Evolutionary conservation across 2,888 invertebrate genomes (phyloP).

Genomic region (Psococerastis gibbosa): DNA sequence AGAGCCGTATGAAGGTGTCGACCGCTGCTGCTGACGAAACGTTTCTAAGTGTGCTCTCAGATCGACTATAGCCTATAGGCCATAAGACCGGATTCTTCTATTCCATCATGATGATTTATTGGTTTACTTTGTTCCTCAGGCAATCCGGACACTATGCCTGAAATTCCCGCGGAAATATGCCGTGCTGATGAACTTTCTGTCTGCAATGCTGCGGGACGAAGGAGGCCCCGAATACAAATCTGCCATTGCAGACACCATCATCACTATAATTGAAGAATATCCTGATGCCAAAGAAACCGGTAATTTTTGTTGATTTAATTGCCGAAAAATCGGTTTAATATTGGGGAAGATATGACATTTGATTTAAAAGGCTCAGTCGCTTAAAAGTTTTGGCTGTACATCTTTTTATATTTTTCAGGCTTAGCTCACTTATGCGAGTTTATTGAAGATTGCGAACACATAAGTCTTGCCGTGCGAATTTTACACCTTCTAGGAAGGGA

Average conservation of each 20-base stretch:
- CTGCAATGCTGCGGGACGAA: slow-evolving; percentile 92
- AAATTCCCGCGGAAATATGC: slow-evolving; percentile 96
- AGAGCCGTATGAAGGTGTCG: too few relatives aligned
- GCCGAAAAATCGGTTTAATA: too few relatives aligned
- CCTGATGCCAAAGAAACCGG: slow-evolving; percentile 94
- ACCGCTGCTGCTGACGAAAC: too few relatives aligned
- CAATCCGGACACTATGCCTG: slow-evolving; percentile 55
- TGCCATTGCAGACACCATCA: slow-evolving; percentile 95
- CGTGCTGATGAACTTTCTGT: slow-evolving; percentile 88
- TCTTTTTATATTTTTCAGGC: slow-evolving; percentile 24
- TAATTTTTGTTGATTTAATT: too few relatives aligned
- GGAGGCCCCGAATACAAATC: slow-evolving; percentile 95
- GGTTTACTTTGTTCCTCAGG: slow-evolving; percentile 18
- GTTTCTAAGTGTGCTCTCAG: too few relatives aligned
- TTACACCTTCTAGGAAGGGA: slow-evolving; percentile 91
- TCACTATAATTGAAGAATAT: slow-evolving; percentile 93
- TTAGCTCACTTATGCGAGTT: slow-evolving; percentile 96
- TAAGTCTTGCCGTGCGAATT: slow-evolving; percentile 87
- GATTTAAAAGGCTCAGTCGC: too few relatives aligned
- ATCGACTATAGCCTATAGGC: too few relatives aligned
- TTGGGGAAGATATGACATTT: too few relatives aligned
- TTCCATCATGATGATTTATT: too few relatives aligned
- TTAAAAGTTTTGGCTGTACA: too few relatives aligned
- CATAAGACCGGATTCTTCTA: too few relatives aligned
- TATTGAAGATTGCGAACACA: slow-evolving; percentile 98